Base-by-base conservation (phyloP, 2,888 invertebrate species). In the Prosapia bicincta region DNA sequence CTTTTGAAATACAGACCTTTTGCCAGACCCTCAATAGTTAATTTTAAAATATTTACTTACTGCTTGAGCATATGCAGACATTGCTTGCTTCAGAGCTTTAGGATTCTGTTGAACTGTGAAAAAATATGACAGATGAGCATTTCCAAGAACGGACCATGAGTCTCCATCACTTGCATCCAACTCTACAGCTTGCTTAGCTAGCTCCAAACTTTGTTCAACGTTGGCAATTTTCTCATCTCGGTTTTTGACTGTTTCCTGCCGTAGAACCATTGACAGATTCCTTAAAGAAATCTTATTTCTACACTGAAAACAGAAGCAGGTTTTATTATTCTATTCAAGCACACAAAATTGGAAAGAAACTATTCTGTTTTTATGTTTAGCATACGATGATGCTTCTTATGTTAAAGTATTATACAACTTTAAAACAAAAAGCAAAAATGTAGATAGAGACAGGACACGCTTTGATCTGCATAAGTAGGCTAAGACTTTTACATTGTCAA, bases 61-160 rank as follows among this genome's bases (percentile, higher is more conserved):
- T 0, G 96, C 95, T 84, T 94, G 93, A 72, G 87, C 87, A 83
- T 96, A 96, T 0, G 96, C 94, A 81, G 92, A 90, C 87, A 95
- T 89, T 79, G 92, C 92, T 78, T 90, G 88, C 81, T 91, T 92
- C 77, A 96, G 84, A 0, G 89, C 89, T 26, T 88, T 88, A 0
- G 93, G 91, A 82, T 92, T 91, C 83, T 95, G 94, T 1, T 89
- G 88, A 32, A 91, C 87, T 66, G 89, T 89, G 84, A 96, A 96
- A 84, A 92, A 96, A 74, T 91, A 89, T 72, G 93, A 92, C 77
- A 96, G 85, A 83, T 95, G 93, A 0, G 96, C 94, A 86, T 95
- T 96, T 26, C 94, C 96, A 70, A 96, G 86, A 73, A 95, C 89
- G 72, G 90, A 88, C 96, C 96, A 96, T 0, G 95, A 95, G 7